phyloP scores from a whole-genome alignment of 2,888 invertebrate species.

The Pachycephus smyrnensis region DNA sequence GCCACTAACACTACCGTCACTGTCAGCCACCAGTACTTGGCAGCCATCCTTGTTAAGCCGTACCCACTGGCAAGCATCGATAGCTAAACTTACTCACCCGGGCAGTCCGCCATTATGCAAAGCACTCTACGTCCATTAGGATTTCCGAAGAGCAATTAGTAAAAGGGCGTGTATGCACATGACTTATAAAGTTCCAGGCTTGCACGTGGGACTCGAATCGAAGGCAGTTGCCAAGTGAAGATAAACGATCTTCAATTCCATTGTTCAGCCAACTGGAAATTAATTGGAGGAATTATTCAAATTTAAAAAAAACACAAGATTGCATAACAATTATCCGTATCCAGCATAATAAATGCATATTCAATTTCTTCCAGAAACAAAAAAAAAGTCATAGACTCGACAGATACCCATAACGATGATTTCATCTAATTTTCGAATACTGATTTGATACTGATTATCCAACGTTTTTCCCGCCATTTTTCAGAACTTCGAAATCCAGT shows the following conservation, averaged over 20 bases:
- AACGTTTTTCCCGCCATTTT: constrained; percentile 30
- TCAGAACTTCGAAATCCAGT: constrained; percentile 62
- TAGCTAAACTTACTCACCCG: not conserved
- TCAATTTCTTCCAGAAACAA: not conserved
- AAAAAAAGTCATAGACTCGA: not conserved
- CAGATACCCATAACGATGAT: not conserved
- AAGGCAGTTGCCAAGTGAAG: not conserved
- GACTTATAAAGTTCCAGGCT: not conserved
- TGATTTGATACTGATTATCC: not conserved
- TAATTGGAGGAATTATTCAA: not conserved
- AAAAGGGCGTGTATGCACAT: constrained; percentile 13
- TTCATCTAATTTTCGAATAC: not conserved
- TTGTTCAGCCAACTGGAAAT: not conserved
- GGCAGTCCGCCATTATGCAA: constrained; percentile 25
- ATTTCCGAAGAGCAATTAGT: constrained; percentile 26
- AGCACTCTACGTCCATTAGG: constrained; percentile 33
- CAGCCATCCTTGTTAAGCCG: not conserved
- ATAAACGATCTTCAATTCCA: not conserved
- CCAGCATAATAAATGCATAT: not conserved
- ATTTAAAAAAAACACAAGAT: not conserved
- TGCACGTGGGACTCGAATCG: not conserved
- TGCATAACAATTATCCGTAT: not conserved
- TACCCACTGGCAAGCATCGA: not conserved
- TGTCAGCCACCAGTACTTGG: not conserved
- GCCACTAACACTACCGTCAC: not conserved